Percentiles rank a stretch among this genome's conserved stretches.
Conservation (phyloP, 2,888 invertebrate genomes). For the Mongoloraphidia duomilia region DNA sequence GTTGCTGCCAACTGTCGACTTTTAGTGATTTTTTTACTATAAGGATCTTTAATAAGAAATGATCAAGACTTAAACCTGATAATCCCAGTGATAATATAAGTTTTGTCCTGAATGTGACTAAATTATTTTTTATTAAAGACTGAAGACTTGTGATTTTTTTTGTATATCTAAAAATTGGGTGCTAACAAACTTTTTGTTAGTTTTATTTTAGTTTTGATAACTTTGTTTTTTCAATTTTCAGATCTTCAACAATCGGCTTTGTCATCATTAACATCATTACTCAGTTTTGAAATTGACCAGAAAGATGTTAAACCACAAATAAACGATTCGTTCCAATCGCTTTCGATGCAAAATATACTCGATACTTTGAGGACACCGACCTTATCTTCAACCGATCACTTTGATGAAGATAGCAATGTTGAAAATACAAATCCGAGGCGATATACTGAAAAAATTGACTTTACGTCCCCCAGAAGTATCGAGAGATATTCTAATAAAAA, state of each 20-base stretch:
- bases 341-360: conserved; percentile 20
- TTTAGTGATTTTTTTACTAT: too few relatives aligned
- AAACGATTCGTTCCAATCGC: not conserved
- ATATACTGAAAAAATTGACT: not conserved
- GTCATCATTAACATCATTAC: conserved; percentile 17
- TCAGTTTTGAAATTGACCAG: conserved; percentile 16
- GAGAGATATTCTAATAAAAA: not conserved
- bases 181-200: too few relatives aligned
- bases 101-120: too few relatives aligned
- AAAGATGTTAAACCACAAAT: conserved; percentile 6
- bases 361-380: conserved; percentile 22
- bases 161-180: too few relatives aligned
- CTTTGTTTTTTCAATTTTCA: conserved; percentile 11
- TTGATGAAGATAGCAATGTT: not conserved
- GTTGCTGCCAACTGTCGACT: too few relatives aligned
- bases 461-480: not conserved
- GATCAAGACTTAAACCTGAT: too few relatives aligned
- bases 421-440: not conserved
- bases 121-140: too few relatives aligned
- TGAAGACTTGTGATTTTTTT: too few relatives aligned
- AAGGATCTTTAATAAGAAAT: too few relatives aligned
- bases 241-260: conserved; percentile 22
- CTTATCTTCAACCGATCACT: not conserved
- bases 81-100: too few relatives aligned
- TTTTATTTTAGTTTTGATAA: too few relatives aligned